phyloP scores from a whole-genome alignment of 2,888 invertebrate species.

The Volucella inflata region DNA sequence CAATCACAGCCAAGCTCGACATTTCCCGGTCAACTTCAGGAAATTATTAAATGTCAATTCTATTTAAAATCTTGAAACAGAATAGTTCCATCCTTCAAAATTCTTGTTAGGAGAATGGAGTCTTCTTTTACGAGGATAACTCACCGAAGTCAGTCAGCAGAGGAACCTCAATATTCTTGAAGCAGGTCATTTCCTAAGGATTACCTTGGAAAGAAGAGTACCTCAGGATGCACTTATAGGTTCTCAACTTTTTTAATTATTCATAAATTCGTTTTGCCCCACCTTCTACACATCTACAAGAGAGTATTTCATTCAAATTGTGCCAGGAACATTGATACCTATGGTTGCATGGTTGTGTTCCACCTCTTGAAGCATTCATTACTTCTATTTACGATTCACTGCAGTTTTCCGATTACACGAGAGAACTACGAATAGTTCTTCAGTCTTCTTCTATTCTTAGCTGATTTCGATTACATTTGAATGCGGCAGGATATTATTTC shows the following conservation, averaged over 20 bases:
- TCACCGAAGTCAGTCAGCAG: no score
- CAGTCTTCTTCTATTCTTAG: conserved; percentile 46
- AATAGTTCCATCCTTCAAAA: no score
- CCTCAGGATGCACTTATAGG: conserved; percentile 33
- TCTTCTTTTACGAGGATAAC: no score
- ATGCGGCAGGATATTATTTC: conserved; percentile 39
- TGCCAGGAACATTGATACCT: conserved; percentile 12
- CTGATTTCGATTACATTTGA: conserved; percentile 60
- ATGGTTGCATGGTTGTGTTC: not conserved
- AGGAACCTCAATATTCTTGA: not conserved
- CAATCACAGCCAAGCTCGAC: no score
- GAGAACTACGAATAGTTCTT: conserved; percentile 41
- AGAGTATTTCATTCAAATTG: conserved; percentile 54
- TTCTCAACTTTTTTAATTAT: conserved; percentile 18
- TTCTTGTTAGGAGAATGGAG: no score
- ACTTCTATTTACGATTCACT: conserved; percentile 58
- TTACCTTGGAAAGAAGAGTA: not conserved
- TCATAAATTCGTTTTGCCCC: conserved; percentile 8
- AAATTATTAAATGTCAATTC: no score
- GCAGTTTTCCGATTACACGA: conserved; percentile 47
- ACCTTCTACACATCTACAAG: not conserved
- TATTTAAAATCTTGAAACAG: no score
- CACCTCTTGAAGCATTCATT: conserved; percentile 52
- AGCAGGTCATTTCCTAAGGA: not conserved
- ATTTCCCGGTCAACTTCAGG: no score